phyloP scores from a whole-genome alignment of 2,888 invertebrate genomes.

The Capitulum mitella region DNA sequence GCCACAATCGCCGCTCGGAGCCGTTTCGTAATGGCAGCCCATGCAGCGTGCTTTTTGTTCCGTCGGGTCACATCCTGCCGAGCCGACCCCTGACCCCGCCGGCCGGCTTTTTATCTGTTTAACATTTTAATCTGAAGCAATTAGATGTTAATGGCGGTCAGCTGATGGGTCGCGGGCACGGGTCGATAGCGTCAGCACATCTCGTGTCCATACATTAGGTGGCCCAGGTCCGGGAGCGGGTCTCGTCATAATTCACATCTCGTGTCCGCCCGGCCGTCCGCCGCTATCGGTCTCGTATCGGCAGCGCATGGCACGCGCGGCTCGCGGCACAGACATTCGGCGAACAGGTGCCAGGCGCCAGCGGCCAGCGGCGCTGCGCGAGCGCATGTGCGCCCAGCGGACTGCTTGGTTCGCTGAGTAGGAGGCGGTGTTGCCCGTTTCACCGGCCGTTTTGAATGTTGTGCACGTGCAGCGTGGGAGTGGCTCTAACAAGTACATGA shows the following conservation, averaged over 20 bases:
- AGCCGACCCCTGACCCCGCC: not conserved
- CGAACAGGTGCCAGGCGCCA: too few species aligned
- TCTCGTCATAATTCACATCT: not conserved
- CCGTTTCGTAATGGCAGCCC: not conserved
- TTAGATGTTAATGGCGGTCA: slow-evolving; percentile 13
- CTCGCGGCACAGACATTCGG: too few species aligned
- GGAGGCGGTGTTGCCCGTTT: too few species aligned
- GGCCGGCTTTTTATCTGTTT: not conserved
- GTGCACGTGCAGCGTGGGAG: too few species aligned
- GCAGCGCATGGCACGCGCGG: not conserved
- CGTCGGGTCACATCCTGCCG: not conserved
- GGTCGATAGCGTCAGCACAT: not conserved
- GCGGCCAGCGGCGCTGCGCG: too few species aligned
- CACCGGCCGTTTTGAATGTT: too few species aligned
- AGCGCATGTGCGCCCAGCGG: too few species aligned
- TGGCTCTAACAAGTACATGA: too few species aligned
- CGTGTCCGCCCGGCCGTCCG: not conserved
- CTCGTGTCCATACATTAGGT: not conserved
- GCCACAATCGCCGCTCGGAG: not conserved
- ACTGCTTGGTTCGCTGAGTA: too few species aligned
- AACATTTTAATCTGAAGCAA: slow-evolving; percentile 1
- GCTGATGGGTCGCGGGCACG: not conserved
- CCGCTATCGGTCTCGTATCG: not conserved
- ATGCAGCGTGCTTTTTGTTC: not conserved
- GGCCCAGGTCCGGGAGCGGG: not conserved